A percentile compares a stretch with the other conserved stretches of the same genome.
phyloP scores from a whole-genome alignment of 1,140 invertebrate species.

The Drosophila rhopaloa region DNA sequence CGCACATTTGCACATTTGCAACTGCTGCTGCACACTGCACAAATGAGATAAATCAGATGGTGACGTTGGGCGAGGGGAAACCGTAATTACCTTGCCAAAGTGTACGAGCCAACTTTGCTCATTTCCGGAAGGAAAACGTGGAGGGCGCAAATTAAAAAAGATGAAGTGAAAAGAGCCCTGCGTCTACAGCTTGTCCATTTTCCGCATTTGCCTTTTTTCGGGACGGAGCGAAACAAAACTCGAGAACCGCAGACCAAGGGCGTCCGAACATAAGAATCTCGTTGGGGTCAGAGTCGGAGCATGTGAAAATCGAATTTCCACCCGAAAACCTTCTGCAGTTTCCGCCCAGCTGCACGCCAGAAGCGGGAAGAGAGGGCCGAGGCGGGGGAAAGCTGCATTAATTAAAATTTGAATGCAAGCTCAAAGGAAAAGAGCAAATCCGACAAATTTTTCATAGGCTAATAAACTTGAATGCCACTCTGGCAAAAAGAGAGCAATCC shows the following conservation, averaged over 20 bases:
- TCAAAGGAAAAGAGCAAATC: conserved; percentile 74
- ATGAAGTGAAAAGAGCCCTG: conserved; percentile 44
- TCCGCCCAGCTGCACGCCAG: conserved; percentile 6
- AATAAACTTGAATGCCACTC: conserved; percentile 80
- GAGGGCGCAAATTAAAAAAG: conserved; percentile 63
- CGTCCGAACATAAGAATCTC: conserved; percentile 58
- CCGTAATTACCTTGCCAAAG: conserved; percentile 65
- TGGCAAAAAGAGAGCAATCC: conserved; percentile 48
- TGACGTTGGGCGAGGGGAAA: conserved; percentile 10
- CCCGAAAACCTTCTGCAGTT: conserved; percentile 26
- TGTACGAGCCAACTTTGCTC: conserved; percentile 51
- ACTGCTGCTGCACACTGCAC: conserved; percentile 18
- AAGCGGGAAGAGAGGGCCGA: background rate
- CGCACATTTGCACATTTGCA: conserved; percentile 25
- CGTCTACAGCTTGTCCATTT: conserved; percentile 44
- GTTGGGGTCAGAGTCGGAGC: conserved; percentile 50
- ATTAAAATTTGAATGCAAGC: conserved; percentile 80
- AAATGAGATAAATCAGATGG: conserved; percentile 48
- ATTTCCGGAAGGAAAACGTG: conserved; percentile 46
- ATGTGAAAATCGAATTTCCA: conserved; percentile 56
- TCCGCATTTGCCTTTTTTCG: background rate
- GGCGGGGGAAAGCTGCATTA: conserved; percentile 58
- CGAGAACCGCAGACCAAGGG: conserved; percentile 52
- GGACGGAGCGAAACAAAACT: conserved; percentile 50
- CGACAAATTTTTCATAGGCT: conserved; percentile 83